Conservation (phyloP, 2,888 invertebrate genomes). For the Brachynemurus nebulosus region DNA sequence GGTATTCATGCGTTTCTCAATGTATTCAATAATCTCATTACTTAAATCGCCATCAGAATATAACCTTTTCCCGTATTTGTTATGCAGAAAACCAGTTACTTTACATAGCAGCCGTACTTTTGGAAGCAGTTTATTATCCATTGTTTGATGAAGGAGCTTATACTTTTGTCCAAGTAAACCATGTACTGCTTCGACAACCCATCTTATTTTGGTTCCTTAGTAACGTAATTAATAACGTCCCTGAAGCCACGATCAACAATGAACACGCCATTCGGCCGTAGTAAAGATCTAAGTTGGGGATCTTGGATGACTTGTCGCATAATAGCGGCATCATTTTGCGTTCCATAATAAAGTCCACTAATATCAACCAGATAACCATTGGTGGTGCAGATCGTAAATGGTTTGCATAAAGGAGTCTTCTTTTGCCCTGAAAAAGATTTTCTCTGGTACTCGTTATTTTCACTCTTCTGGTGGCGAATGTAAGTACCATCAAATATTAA, state of each 20-base stretch:
- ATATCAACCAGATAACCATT: background rate
- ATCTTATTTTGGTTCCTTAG: too few relatives aligned
- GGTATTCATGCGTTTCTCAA: constrained; percentile 1
- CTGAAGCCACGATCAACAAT: constrained; percentile 21
- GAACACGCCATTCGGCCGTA: constrained; percentile 16
- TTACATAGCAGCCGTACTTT: constrained; percentile 9
- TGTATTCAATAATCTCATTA: constrained; percentile 10
- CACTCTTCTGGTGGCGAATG: background rate
- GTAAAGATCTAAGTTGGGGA: background rate
- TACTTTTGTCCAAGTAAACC: constrained; percentile 15
- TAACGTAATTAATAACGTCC: constrained; percentile 15
- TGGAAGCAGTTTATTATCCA: constrained; percentile 15
- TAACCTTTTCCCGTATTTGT: constrained; percentile 13
- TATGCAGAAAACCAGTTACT: constrained; percentile 15
- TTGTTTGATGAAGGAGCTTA: constrained; percentile 10
- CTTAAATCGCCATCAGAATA: constrained; percentile 9
- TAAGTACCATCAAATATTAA: background rate
- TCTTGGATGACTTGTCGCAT: background rate
- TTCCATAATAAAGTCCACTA: background rate
- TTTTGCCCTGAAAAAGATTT: constrained; percentile 1
- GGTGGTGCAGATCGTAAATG: too few relatives aligned
- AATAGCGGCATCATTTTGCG: background rate
- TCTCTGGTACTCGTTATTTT: too few relatives aligned
- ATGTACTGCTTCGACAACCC: constrained; percentile 18
- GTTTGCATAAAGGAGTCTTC: too few relatives aligned